These are phyloP conservation scores for Hyperoplus lanceolatus DNA, from an alignment of 2,797 vertebrate species.

Conservation along the genomic window DNA sequence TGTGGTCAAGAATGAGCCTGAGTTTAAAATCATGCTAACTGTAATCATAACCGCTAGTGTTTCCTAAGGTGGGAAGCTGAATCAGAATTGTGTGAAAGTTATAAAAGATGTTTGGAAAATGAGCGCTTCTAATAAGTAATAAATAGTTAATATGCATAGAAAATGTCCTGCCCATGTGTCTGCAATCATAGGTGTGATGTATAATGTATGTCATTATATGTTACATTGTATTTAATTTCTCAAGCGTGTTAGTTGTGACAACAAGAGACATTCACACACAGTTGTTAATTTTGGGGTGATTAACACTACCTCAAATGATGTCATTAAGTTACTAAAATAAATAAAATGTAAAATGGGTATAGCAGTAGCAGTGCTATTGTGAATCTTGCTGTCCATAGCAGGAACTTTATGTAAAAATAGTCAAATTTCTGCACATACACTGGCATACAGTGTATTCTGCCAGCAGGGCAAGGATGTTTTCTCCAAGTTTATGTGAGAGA, in stretches of 20 bases:
- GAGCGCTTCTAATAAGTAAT: background rate
- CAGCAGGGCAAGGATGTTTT: constrained; percentile 70
- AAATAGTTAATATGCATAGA: background rate
- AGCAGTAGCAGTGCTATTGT: background rate
- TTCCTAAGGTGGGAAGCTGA: background rate
- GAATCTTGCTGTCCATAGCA: constrained; percentile 23
- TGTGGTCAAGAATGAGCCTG: background rate
- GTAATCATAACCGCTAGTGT: background rate
- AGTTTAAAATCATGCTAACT: background rate
- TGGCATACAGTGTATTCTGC: constrained; percentile 42
- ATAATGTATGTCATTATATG: background rate
- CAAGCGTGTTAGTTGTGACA: background rate
- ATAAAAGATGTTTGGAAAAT: too few relatives aligned
- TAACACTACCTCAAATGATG: background rate
- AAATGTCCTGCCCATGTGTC: background rate
- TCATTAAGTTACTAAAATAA: background rate
- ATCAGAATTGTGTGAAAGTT: background rate
- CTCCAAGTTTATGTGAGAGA: constrained; percentile 78
- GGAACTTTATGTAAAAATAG: constrained; percentile 51
- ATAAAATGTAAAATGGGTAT: background rate
- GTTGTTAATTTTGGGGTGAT: background rate
- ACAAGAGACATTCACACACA: background rate
- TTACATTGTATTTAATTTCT: background rate
- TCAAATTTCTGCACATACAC: constrained; percentile 34
- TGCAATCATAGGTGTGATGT: background rate